Evolutionary conservation across 2,888 invertebrate genomes (phyloP).

Genomic region (Scaptodrosophila latifasciaeformis): DNA sequence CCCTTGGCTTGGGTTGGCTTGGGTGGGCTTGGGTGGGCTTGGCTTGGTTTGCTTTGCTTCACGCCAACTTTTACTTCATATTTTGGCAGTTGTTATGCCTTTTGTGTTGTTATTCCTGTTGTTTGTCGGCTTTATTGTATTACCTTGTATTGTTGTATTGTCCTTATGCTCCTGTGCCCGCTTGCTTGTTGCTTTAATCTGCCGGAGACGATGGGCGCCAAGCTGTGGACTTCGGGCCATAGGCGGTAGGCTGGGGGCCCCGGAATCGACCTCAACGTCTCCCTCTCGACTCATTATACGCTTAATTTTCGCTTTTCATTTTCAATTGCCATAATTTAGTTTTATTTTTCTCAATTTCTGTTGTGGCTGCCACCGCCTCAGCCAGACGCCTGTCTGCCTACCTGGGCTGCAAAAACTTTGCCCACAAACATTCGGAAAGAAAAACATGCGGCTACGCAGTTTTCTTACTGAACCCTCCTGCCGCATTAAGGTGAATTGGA

Average conservation of each 20-base stretch:
- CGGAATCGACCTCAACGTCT: conserved; percentile 1
- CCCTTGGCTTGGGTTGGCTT: too few species aligned
- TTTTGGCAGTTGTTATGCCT: conserved; percentile 27
- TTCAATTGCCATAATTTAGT: conserved; percentile 71
- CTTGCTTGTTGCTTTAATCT: conserved; percentile 60
- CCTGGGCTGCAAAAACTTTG: conserved; percentile 31
- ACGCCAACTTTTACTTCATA: conserved; percentile 14
- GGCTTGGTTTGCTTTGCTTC: not conserved
- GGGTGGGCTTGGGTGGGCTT: too few species aligned
- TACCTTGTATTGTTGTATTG: conserved; percentile 41
- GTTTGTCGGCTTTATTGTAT: conserved; percentile 52
- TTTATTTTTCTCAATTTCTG: conserved; percentile 64
- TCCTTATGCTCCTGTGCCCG: conserved; percentile 18
- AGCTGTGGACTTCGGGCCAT: too few species aligned
- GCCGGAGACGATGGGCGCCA: not conserved
- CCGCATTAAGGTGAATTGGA: not conserved
- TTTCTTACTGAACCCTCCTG: too few species aligned
- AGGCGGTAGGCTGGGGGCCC: not conserved
- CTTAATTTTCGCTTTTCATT: conserved; percentile 71
- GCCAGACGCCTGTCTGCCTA: not conserved
- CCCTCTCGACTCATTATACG: conserved; percentile 53
- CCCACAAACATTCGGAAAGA: conserved; percentile 35
- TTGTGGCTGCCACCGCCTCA: conserved; percentile 7
- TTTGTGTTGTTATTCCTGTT: conserved; percentile 22
- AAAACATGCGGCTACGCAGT: not conserved